Conservation (phyloP, 2,888 invertebrate species). For the Coenonympha glycerion region DNA sequence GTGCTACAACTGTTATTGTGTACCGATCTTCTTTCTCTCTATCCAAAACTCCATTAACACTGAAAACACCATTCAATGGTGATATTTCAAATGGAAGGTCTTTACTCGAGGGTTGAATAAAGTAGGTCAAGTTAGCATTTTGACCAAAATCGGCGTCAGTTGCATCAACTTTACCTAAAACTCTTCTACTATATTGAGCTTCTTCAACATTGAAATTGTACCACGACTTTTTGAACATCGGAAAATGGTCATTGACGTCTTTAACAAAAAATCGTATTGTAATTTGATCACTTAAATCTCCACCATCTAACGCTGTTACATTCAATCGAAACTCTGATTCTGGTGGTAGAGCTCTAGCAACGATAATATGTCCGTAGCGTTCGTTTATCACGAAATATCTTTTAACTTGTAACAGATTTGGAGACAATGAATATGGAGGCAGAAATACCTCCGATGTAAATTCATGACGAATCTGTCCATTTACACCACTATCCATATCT, state of each 20-base stretch:
- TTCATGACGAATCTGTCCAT: conserved; percentile 83
- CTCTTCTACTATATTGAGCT: conserved; percentile 81
- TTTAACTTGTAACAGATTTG: conserved; percentile 70
- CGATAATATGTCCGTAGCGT: conserved; percentile 82
- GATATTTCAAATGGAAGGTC: conserved; percentile 82
- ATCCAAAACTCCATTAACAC: conserved; percentile 85
- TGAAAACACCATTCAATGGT: conserved; percentile 80
- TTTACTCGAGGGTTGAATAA: conserved; percentile 67
- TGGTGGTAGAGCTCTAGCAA: conserved; percentile 82
- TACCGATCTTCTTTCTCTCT: conserved; percentile 83
- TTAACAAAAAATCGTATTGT: conserved; percentile 82
- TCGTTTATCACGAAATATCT: conserved; percentile 86
- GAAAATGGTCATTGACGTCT: conserved; percentile 89
- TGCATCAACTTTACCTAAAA: conserved; percentile 85
- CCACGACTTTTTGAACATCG: conserved; percentile 87
- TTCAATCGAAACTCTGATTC: conserved; percentile 85
- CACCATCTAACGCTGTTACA: conserved; percentile 84
- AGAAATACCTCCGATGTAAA: conserved; percentile 81
- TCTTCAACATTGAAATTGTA: conserved; percentile 89
- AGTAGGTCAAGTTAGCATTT: conserved; percentile 86
- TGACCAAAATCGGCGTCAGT: conserved; percentile 86
- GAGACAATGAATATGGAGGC: conserved; percentile 62
- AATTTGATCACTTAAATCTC: conserved; percentile 82
- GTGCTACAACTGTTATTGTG: conserved; percentile 82
- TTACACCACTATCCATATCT: conserved; percentile 82